Base-by-base conservation (phyloP, 2,113 vertebrate species). In the Rhineura floridana region DNA sequence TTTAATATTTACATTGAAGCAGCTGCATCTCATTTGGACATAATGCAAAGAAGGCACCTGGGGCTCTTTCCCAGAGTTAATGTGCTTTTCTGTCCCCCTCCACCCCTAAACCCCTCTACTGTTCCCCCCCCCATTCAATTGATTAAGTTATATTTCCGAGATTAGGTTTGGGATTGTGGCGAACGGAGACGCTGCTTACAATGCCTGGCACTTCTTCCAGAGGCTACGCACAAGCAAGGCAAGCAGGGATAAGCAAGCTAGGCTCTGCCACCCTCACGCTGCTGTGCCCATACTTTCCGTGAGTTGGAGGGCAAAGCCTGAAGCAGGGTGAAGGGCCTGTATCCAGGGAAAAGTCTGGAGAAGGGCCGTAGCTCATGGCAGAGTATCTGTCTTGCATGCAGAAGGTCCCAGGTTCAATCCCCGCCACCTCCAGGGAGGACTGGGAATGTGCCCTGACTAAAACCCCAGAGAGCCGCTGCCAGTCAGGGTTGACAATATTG, bases 1-100 rank as follows among this genome's bases (percentile, higher is more conserved):
- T 92, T 95, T 97, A 95, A 94, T 95, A 93, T 92, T 96, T 94
- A 94, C 94, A 95, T 94, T 90, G 86, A 91, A 94, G 93, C 94
- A 95, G 95, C 94, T 96, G 93, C 91, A 94, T 95, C 93, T 92
- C 85, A 87, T 93, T 94, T 95, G 91, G 88, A 62, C 85, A 85
- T 84, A 93, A 93, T 80, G 77, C 86, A 91, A 91, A 92, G 83
- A 95, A 87, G 82, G 59, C 96, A 95, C 92, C 94, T 96, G 96
- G 89, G 46, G 55, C 93, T 96, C 90, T 76, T 93, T 83, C 81
- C 42, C 36, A 46, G 39, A 72, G 65, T 92, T 91, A 90, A 93
- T 93, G 90, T 67, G 70, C 55, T 8, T 59, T 80, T 48, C 23
- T 10, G 70, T 89, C 63, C 0, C 52, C 86, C 91, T 89, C 63